Evolutionary conservation across 2,888 invertebrate species (phyloP).

Genomic region (Orchesellides sinensis): DNA sequence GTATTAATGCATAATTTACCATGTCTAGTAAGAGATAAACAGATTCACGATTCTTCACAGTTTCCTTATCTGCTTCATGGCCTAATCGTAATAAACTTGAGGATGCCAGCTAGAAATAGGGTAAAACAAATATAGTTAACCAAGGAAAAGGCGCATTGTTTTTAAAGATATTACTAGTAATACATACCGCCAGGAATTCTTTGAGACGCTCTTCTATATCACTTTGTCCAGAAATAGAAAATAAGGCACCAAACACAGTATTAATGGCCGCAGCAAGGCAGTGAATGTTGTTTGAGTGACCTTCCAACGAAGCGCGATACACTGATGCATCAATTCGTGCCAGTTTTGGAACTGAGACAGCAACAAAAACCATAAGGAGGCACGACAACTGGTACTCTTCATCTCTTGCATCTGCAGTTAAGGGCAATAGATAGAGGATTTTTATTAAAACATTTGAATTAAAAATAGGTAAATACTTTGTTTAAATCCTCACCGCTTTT

Average conservation of each 20-base stretch:
- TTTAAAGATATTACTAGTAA: conserved; percentile 82
- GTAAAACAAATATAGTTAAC: conserved; percentile 75
- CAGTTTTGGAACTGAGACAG: conserved; percentile 96
- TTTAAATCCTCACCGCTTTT: conserved; percentile 80
- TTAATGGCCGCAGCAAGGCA: conserved; percentile 98
- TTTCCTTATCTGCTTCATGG: conserved; percentile 96
- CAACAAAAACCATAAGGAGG: conserved; percentile 98
- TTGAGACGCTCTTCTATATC: conserved; percentile 99
- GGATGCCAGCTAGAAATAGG: conserved; percentile 85
- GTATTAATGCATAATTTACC: too few species aligned
- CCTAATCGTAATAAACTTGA: conserved; percentile 96
- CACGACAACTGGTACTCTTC: conserved; percentile 97
- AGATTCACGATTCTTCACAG: conserved; percentile 95
- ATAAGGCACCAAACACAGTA: conserved; percentile 96
- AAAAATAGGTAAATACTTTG: neutral
- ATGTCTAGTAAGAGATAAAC: conserved; percentile 96
- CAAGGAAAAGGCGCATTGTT: neutral
- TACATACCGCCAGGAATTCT: conserved; percentile 86
- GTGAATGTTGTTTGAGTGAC: conserved; percentile 99
- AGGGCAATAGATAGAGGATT: too few species aligned
- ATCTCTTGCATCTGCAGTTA: conserved; percentile 85
- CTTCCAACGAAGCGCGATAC: conserved; percentile 90
- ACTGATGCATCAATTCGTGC: conserved; percentile 94
- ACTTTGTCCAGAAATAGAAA: conserved; percentile 96
- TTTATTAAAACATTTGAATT: neutral